These are phyloP conservation scores for Phoeniculus purpureus DNA, from an alignment of 2,797 vertebrate species.

Conservation along the genomic window DNA sequence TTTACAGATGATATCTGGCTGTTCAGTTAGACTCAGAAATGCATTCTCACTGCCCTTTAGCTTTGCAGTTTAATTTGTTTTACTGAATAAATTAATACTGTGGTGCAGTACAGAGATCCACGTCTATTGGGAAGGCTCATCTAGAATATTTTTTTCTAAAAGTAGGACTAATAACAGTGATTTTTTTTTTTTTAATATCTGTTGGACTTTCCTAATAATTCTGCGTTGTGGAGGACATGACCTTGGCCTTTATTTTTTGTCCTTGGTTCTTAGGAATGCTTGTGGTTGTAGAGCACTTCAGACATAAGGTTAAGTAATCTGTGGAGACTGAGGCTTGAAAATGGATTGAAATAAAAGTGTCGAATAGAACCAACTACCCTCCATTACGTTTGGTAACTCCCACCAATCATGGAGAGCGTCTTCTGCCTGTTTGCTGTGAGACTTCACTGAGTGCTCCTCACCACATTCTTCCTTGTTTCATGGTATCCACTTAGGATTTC, in stretches of 20 bases:
- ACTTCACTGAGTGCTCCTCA: background rate
- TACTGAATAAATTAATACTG: background rate
- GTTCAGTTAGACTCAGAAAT: background rate
- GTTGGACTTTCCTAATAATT: background rate
- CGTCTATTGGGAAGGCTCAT: background rate
- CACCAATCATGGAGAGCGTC: fast-evolving
- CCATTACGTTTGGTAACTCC: background rate
- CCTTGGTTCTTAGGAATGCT: background rate
- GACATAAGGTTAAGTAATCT: background rate
- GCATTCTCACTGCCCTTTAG: background rate
- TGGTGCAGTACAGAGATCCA: background rate
- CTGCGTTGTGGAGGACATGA: background rate
- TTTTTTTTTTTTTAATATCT: background rate
- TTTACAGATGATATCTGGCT: background rate
- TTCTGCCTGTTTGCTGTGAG: background rate
- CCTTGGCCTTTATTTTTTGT: background rate
- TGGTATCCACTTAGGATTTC: background rate
- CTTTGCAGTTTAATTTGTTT: background rate
- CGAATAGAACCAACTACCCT: background rate
- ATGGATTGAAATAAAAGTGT: background rate
- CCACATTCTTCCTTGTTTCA: background rate
- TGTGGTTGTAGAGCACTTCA: background rate
- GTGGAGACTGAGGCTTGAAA: background rate
- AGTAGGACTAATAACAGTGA: background rate
- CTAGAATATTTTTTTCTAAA: background rate